Conservation (phyloP, 2,113 vertebrate species). For the Haemorhous mexicanus region DNA sequence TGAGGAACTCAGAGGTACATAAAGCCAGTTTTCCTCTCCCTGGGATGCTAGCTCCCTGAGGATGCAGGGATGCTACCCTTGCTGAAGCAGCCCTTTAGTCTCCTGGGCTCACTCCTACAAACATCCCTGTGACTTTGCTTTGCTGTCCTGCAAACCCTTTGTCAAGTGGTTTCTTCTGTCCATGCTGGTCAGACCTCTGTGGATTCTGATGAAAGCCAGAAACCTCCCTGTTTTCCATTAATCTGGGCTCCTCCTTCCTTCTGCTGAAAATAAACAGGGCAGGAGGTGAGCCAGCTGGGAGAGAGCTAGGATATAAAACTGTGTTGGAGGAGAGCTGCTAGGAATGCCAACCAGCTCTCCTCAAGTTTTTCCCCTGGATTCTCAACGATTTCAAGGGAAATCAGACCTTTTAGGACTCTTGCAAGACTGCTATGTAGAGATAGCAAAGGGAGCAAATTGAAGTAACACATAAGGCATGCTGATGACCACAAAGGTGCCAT, state of each 20-base stretch:
- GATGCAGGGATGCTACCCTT: not conserved
- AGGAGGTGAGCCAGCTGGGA: constrained; percentile 1
- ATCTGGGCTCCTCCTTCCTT: not conserved
- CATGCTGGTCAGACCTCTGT: not conserved
- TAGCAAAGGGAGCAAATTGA: not conserved
- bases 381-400: not conserved
- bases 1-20: not conserved
- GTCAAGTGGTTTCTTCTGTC: not conserved
- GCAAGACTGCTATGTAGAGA: not conserved
- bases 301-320: not conserved
- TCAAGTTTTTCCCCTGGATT: not conserved
- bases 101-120: not conserved
- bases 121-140: not conserved
- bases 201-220: constrained; percentile 23
- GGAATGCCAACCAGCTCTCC: not conserved
- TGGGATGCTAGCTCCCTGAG: not conserved
- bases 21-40: not conserved
- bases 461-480: not conserved
- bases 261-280: constrained; percentile 5
- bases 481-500: not conserved
- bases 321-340: not conserved
- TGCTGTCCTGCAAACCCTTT: not conserved
- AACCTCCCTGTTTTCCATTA: constrained; percentile 1
- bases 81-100: not conserved
- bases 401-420: not conserved